Evolutionary conservation across 2,113 vertebrate genomes (phyloP).

Genomic region (Corynorhinus townsendii): DNA sequence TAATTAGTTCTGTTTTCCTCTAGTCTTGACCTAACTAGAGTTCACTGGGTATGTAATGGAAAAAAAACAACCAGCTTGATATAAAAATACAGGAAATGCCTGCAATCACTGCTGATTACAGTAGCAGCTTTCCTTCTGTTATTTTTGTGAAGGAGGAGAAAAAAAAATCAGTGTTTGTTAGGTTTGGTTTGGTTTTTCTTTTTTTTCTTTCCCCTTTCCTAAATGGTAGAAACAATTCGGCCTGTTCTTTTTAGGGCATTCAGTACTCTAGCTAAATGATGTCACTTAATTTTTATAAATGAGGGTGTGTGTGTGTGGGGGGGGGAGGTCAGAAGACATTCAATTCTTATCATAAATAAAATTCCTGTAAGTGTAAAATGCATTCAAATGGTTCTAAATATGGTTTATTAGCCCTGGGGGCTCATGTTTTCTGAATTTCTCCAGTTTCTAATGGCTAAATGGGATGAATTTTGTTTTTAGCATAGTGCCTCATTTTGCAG

Average conservation of each 20-base stretch:
- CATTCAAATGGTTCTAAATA: neutral
- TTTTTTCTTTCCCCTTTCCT: conserved; percentile 45
- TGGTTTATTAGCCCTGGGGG: neutral
- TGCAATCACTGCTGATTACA: conserved; percentile 87
- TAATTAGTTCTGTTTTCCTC: conserved; percentile 81
- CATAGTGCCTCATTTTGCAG: neutral
- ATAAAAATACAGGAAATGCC: conserved; percentile 94
- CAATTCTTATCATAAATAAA: conserved; percentile 36
- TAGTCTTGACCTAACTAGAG: conserved; percentile 80
- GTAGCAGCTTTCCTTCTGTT: conserved; percentile 81
- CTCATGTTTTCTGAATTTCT: neutral
- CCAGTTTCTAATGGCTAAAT: neutral
- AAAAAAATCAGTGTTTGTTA: neutral
- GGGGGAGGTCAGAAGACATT: neutral
- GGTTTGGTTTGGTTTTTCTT: neutral
- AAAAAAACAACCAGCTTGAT: conserved; percentile 87
- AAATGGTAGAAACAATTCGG: conserved; percentile 67
- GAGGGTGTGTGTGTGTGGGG: neutral
- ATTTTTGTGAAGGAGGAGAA: conserved; percentile 65
- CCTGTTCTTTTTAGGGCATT: conserved; percentile 54
- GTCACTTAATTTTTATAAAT: conserved; percentile 61
- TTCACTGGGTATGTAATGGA: conserved; percentile 89
- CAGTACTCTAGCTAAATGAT: conserved; percentile 58
- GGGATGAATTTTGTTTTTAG: neutral
- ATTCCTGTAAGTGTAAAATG: conserved; percentile 10